phyloP scores from a whole-genome alignment of 2,113 vertebrate genomes.

The Raphicerus campestris region DNA sequence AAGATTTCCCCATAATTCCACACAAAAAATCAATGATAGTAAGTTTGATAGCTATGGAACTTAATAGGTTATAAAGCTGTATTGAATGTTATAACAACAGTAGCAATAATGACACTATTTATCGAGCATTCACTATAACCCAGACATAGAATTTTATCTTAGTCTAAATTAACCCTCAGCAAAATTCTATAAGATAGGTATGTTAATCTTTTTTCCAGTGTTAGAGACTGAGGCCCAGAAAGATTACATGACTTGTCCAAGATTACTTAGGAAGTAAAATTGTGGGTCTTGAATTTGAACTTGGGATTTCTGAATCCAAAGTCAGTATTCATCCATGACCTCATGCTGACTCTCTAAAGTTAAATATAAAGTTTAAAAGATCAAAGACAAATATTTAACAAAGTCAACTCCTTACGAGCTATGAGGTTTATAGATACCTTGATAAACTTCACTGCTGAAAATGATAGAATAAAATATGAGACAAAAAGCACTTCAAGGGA shows the following conservation, averaged over 20 bases:
- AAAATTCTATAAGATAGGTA: background rate
- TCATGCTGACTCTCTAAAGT: background rate
- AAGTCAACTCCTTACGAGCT: background rate
- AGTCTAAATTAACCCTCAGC: background rate
- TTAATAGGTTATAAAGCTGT: conserved; percentile 4
- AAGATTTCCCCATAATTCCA: background rate
- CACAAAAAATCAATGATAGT: conserved; percentile 9
- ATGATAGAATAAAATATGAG: background rate
- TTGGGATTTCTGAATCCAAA: background rate
- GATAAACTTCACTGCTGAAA: background rate
- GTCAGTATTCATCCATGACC: conserved; percentile 6
- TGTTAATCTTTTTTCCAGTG: background rate
- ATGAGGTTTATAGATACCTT: background rate
- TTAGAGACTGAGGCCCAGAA: background rate
- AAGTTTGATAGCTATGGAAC: background rate
- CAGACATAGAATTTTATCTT: background rate
- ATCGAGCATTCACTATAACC: background rate
- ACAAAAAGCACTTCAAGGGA: background rate
- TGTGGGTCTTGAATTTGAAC: background rate
- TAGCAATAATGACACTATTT: background rate
- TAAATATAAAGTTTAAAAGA: background rate
- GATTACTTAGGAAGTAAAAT: conserved; percentile 18
- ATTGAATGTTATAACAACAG: background rate
- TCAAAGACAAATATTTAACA: conserved; percentile 24
- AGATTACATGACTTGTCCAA: background rate